Percentiles rank a stretch among this genome's conserved stretches.
phyloP scores from a whole-genome alignment of 2,797 vertebrate genomes.

The Hoplostethus atlanticus region DNA sequence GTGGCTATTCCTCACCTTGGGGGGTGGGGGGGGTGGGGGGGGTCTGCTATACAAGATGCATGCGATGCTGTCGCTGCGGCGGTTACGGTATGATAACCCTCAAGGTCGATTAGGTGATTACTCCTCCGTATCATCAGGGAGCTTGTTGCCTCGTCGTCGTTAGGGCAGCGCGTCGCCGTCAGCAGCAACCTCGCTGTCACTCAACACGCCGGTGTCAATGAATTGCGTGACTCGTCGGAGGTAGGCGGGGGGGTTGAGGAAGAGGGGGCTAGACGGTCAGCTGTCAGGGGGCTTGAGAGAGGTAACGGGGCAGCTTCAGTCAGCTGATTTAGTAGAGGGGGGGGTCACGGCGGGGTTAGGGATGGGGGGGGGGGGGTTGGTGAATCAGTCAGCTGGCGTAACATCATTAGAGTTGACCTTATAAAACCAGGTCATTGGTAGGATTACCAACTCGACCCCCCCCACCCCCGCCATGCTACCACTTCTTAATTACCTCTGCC shows the following conservation, averaged over 20 bases:
- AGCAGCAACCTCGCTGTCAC: not conserved
- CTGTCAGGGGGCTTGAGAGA: slow-evolving; percentile 53
- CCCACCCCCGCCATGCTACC: not conserved
- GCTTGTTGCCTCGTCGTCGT: slow-evolving; percentile 2
- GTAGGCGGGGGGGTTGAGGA: slow-evolving; percentile 1
- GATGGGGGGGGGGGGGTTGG: slow-evolving; percentile 26
- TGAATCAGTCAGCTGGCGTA: slow-evolving; percentile 61
- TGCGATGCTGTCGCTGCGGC: not conserved
- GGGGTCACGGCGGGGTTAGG: slow-evolving; percentile 62
- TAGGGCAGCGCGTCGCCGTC: not conserved
- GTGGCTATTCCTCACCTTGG: slow-evolving; percentile 38
- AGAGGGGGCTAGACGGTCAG: slow-evolving; percentile 59
- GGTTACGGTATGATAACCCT: not conserved
- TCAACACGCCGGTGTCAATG: not conserved
- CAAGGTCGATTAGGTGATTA: slow-evolving; percentile 25
- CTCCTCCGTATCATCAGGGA: not conserved
- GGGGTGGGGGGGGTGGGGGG: not conserved
- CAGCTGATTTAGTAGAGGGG: slow-evolving; percentile 64
- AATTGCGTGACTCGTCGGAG: slow-evolving; percentile 38
- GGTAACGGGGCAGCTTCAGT: slow-evolving; percentile 46
- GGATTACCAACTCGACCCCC: slow-evolving; percentile 61
- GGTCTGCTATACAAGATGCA: not conserved
- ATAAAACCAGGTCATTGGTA: slow-evolving; percentile 77
- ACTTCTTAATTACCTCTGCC: slow-evolving; percentile 17
- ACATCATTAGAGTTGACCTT: slow-evolving; percentile 72